Conservation (phyloP, 2,888 invertebrate species). For the Dicyrtomina minuta region DNA sequence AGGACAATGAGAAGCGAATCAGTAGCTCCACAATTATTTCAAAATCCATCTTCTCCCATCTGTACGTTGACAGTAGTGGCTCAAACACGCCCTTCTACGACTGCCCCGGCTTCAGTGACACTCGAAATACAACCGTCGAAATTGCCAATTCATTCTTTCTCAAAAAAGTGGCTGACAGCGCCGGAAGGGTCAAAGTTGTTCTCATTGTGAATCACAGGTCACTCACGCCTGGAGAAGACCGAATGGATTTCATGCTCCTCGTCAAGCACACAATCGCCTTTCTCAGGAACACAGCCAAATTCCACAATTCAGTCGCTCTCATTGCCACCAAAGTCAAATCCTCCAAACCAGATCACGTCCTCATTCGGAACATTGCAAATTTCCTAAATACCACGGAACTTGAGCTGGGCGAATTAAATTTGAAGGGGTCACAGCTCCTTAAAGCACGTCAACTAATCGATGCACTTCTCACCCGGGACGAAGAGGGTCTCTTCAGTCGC, state of each 20-base stretch:
- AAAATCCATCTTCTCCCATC: conserved; percentile 1
- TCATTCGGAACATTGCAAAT: no score
- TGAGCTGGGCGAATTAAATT: no score
- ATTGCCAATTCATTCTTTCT: conserved; percentile 54
- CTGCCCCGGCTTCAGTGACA: conserved; percentile 41
- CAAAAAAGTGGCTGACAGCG: conserved; percentile 53
- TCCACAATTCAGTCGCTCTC: conserved; percentile 33
- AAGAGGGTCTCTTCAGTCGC: no score
- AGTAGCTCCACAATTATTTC: background rate
- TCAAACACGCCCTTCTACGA: conserved; percentile 32
- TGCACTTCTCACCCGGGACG: no score
- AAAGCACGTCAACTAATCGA: no score
- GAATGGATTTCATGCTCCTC: conserved; percentile 33
- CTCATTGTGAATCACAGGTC: conserved; percentile 52
- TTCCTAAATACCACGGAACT: no score
- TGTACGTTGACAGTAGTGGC: conserved; percentile 17
- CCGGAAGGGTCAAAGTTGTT: conserved; percentile 51
- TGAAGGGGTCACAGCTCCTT: no score
- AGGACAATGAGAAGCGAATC: background rate
- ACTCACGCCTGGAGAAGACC: conserved; percentile 41
- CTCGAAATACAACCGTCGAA: conserved; percentile 50
- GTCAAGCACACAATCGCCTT: conserved; percentile 24
- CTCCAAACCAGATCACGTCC: no score
- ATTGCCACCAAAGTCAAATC: conserved; percentile 41
- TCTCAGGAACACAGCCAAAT: conserved; percentile 33